phyloP scores from a whole-genome alignment of 37 sponge, comb jelly and placozoan genomes.

The Agelas oroides region DNA sequence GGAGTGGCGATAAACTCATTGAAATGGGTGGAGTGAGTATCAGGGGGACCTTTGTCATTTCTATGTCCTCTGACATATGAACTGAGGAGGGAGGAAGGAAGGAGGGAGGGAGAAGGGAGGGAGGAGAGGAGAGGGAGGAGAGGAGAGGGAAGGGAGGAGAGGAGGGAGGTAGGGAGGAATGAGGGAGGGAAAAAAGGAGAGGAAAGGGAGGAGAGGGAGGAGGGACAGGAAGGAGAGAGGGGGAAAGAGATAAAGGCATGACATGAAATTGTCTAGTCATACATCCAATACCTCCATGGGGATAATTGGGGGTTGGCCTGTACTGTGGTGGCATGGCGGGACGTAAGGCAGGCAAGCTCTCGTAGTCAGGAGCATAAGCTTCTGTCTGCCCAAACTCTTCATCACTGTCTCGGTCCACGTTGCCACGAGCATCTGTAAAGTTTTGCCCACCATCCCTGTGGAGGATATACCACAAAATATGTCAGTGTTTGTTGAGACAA shows the following conservation, averaged over 20 bases:
- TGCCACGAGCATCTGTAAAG: conserved; percentile 51
- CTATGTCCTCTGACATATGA: conserved; percentile 25
- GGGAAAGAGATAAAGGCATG: background rate
- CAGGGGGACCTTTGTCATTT: conserved; percentile 57
- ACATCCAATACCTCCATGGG: conserved; percentile 7
- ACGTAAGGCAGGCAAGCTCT: conserved; percentile 64
- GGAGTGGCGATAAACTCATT: conserved; percentile 11
- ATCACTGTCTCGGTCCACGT: conserved; percentile 47
- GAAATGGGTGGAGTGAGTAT: conserved; percentile 37
- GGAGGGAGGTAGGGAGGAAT: background rate
- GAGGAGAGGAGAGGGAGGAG: too few relatives aligned
- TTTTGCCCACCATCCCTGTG: background rate
- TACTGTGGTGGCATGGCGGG: conserved; percentile 71
- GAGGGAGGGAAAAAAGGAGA: background rate
- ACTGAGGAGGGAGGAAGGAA: background rate
- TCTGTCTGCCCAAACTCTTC: conserved; percentile 27
- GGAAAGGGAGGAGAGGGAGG: background rate
- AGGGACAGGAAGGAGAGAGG: conserved; percentile 1
- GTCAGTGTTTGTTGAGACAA: too few relatives aligned
- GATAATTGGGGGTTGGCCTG: conserved; percentile 72
- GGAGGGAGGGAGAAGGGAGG: too few relatives aligned
- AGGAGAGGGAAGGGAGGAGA: too few relatives aligned
- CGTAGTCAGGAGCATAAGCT: conserved; percentile 72
- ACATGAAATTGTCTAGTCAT: too few relatives aligned
- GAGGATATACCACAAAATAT: too few relatives aligned